A percentile compares a stretch with the other conserved stretches of the same genome.
phyloP scores from a whole-genome alignment of 2,888 invertebrate species.

The Amaurobius ferox region DNA sequence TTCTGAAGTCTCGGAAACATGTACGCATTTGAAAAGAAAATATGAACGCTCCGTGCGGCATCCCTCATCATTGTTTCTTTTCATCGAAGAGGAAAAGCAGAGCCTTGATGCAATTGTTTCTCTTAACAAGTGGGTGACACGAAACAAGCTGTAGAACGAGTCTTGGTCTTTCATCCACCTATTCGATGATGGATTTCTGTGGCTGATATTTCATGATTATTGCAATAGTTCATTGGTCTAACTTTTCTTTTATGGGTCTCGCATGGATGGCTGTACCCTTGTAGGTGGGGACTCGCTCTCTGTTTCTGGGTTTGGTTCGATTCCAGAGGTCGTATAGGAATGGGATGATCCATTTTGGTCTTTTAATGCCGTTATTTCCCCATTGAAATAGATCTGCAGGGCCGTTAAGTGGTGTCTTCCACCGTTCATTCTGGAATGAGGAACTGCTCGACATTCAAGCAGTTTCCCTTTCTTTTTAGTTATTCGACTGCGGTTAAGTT shows the following conservation, averaged over 20 bases:
- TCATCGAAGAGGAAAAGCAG: neutral
- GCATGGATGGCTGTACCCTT: neutral
- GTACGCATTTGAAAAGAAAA: neutral
- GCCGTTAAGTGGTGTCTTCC: no score
- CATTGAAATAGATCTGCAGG: no score
- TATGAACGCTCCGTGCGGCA: neutral
- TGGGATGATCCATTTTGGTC: neutral
- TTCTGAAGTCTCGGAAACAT: neutral
- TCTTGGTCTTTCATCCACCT: neutral
- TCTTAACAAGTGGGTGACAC: constrained; percentile 9
- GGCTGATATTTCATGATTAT: neutral
- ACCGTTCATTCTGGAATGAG: no score
- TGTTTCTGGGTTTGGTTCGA: no score
- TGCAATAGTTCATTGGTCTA: constrained; percentile 16
- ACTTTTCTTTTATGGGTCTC: neutral
- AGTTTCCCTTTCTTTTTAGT: no score
- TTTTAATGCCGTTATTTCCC: no score
- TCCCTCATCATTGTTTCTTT: neutral
- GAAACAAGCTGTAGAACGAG: constrained; percentile 11
- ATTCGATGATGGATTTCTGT: neutral
- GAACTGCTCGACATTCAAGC: no score
- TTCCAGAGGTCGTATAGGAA: neutral
- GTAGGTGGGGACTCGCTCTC: no score
- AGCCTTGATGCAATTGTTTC: constrained; percentile 1
- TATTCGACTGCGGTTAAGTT: no score